Base-by-base conservation (phyloP, 23 tunicate genomes). In the Clavelina lepadiformis region DNA sequence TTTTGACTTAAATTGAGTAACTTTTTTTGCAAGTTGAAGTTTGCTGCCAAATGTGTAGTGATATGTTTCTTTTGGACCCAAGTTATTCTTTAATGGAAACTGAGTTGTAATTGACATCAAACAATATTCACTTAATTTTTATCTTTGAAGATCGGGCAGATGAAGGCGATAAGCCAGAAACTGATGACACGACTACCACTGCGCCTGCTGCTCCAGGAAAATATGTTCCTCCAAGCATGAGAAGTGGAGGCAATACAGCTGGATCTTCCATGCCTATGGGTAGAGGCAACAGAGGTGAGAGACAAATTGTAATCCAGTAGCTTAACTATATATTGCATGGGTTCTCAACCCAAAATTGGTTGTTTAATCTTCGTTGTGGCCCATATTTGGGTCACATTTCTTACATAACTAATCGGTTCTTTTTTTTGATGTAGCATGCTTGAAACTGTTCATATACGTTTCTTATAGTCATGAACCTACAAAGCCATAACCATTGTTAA, bases 171-270 rank as follows among this genome's bases (percentile, higher is more conserved):
- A 31, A 44, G 21, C 58, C 65, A 21, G 38, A 19, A 25, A 34
- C 33, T 18, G 63, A 74, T 5, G 76, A 45, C 35, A 26, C 56
- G 13, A 35, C 88, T n/a, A 36, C 41, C 8, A 25, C 63, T 4
- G 71, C 75, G 20, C 37, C 64, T 5, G 46, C 67, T 32, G 56
- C 80, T 46, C 53, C 69, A 25, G 84, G 84, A 34, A 91, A 82
- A 46, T 91, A 91, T 64, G 91, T 91, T 27, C 98, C 98, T 23
- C 98, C 98, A 0, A 82, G 91, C 52, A 34, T 72, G 46, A 50
- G 91, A 71, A 75, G 56, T 47, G 93, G 92, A 21, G 99, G 76
- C 20, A 88, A 31, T 50, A 32, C 82, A 28, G 69, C 44, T 28
- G 87, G 87, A 8, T 79, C 87, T 24, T 62, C 96, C 3, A 88